phyloP scores from a whole-genome alignment of 2,888 invertebrate genomes.

The Drosophila mettleri region DNA sequence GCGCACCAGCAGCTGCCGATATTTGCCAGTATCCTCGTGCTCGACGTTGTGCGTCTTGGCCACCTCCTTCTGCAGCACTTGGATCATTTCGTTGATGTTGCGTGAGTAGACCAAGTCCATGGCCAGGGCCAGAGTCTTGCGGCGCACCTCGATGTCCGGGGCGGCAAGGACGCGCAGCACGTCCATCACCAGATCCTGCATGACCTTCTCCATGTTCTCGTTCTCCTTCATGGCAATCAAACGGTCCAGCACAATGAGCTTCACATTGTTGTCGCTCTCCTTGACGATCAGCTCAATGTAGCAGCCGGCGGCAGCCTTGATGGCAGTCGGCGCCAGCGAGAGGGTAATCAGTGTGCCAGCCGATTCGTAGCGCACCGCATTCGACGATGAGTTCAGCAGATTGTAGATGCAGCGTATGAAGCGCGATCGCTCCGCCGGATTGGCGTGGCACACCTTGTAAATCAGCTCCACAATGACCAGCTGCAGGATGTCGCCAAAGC shows the following conservation, averaged over 20 bases:
- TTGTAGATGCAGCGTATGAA: constrained; percentile 99
- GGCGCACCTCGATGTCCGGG: constrained; percentile 97
- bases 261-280: constrained; percentile 99
- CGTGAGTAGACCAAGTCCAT: constrained; percentile 96
- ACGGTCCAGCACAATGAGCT: constrained; percentile 98
- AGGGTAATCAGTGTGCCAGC: constrained; percentile 99
- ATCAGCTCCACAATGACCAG: constrained; percentile 99
- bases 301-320: constrained; percentile 98
- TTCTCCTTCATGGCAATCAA: constrained; percentile 94
- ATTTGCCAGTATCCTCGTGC: constrained; percentile 97
- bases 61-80: constrained; percentile 96
- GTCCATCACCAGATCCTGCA: constrained; percentile 97
- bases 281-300: constrained; percentile 99
- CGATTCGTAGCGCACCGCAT: constrained; percentile 99
- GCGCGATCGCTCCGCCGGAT: constrained; percentile 96
- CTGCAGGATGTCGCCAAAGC: constrained; percentile 98
- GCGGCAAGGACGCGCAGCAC: constrained; percentile 96
- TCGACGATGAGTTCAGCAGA: constrained; percentile 96
- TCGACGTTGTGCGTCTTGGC: constrained; percentile 95
- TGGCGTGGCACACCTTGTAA: constrained; percentile 99
- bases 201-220: constrained; percentile 93
- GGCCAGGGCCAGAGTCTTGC: constrained; percentile 93
- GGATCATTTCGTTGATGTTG: constrained; percentile 97
- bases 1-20: constrained; percentile 96
- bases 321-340: constrained; percentile 98